phyloP scores from a whole-genome alignment of 2,797 vertebrate genomes.

The Avahi laniger region DNA sequence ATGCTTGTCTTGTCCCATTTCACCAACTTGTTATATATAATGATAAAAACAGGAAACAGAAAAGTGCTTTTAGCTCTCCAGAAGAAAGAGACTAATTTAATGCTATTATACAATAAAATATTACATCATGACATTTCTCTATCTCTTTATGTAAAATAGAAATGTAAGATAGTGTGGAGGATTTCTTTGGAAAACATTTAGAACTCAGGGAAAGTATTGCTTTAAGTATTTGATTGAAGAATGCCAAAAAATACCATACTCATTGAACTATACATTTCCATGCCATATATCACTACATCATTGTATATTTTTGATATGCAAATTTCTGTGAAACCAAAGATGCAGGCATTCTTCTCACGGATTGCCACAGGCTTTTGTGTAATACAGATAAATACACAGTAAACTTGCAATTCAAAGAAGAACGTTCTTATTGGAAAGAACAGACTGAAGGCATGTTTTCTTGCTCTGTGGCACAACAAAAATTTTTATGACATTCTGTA shows the following conservation, averaged over 20 bases:
- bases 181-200: slow-evolving; percentile 45
- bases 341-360: slow-evolving; percentile 12
- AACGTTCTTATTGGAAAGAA: slow-evolving; percentile 55
- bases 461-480: slow-evolving; percentile 25
- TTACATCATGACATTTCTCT: slow-evolving; percentile 5
- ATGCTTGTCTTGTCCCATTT: not conserved
- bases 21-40: slow-evolving; percentile 5
- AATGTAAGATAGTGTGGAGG: slow-evolving; percentile 13
- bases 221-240: slow-evolving; percentile 60
- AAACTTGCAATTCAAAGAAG: slow-evolving; percentile 65
- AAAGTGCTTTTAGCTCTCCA: slow-evolving; percentile 9
- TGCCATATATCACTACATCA: slow-evolving; percentile 44
- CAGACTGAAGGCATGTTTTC: not conserved
- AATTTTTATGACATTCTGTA: slow-evolving; percentile 52
- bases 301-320: slow-evolving; percentile 67
- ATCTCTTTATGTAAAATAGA: slow-evolving; percentile 28
- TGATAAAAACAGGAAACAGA: slow-evolving; percentile 9
- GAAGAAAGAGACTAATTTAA: slow-evolving; percentile 47
- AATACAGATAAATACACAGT: slow-evolving; percentile 58
- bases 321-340: slow-evolving; percentile 56
- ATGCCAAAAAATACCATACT: slow-evolving; percentile 28
- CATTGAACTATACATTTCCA: slow-evolving; percentile 45
- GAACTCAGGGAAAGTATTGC: slow-evolving; percentile 30
- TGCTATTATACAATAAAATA: slow-evolving; percentile 28
- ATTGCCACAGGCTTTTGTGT: slow-evolving; percentile 50